Percentiles rank a stretch among this genome's conserved stretches.
These are phyloP conservation scores for Saccopteryx leptura DNA, from an alignment of 2,113 vertebrate genomes.

Conservation along the genomic window DNA sequence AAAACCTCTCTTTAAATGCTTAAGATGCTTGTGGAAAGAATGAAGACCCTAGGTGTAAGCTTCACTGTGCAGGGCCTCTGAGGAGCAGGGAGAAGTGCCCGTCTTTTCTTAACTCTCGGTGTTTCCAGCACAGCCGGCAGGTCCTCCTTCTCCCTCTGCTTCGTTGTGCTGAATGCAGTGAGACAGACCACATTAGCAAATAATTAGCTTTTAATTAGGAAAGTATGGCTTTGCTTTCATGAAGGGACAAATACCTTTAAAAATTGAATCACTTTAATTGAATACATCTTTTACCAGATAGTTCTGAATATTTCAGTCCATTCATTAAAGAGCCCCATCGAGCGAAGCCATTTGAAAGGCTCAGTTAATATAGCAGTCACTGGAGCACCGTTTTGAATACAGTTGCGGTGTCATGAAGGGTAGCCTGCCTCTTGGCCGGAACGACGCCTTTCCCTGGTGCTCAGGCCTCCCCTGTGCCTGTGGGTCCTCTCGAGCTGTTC, in stretches of 20 bases:
- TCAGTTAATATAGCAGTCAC: conserved; percentile 51
- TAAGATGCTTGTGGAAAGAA: not conserved
- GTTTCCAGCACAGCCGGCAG: not conserved
- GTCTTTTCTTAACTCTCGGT: not conserved
- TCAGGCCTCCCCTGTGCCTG: no score
- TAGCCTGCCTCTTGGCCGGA: not conserved
- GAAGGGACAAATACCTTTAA: conserved; percentile 82
- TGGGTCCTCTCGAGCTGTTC: not conserved
- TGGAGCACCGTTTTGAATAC: conserved; percentile 8
- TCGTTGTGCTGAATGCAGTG: not conserved
- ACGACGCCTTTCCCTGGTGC: no score
- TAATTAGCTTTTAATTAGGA: conserved; percentile 84
- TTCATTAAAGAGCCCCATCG: conserved; percentile 73
- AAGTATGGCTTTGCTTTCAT: conserved; percentile 73
- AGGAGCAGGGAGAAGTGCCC: not conserved
- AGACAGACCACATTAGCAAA: conserved; percentile 67
- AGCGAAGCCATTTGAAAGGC: conserved; percentile 77
- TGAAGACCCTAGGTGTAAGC: not conserved
- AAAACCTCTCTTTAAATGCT: not conserved
- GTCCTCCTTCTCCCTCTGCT: not conserved
- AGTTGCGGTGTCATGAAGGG: not conserved
- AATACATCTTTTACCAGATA: conserved; percentile 78
- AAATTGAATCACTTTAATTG: conserved; percentile 81
- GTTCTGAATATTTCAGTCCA: conserved; percentile 72
- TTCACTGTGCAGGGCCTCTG: not conserved